Evolutionary conservation across 2,113 vertebrate genomes (phyloP).

Genomic region (Phylloscopus whistleri): DNA sequence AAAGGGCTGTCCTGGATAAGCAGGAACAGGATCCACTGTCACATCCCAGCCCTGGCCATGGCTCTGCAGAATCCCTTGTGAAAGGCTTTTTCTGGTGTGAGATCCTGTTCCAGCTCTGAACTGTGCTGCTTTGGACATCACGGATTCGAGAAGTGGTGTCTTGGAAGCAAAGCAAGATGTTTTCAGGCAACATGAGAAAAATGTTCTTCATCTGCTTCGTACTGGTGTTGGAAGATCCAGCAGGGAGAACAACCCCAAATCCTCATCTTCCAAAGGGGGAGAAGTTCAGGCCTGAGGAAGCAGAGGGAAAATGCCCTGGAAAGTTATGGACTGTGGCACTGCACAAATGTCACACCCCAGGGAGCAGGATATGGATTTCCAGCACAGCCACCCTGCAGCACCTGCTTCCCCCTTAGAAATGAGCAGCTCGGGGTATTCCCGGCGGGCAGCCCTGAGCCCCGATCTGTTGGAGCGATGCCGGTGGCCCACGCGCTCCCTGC

Average conservation of each 20-base stretch:
- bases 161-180: not conserved
- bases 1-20: not conserved
- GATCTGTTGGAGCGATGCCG: accelerated
- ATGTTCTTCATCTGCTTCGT: accelerated
- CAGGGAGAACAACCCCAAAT: not conserved
- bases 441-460: accelerated
- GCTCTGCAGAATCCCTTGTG: not conserved
- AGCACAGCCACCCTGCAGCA: not conserved
- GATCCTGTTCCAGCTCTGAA: not conserved
- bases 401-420: not conserved
- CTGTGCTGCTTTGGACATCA: not conserved
- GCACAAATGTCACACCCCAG: not conserved
- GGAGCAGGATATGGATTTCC: not conserved
- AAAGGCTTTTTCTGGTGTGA: not conserved
- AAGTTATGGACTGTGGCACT: not conserved
- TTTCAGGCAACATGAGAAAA: not conserved
- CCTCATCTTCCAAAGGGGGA: not conserved
- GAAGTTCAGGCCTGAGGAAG: not conserved
- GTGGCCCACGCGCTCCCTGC: not conserved
- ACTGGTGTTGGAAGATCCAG: not conserved
- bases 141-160: accelerated
- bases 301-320: not conserved
- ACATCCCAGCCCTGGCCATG: not conserved
- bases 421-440: not conserved
- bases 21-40: not conserved